Evolutionary conservation across 2,113 vertebrate species (phyloP).

Genomic region (Cichladusa arquata): DNA sequence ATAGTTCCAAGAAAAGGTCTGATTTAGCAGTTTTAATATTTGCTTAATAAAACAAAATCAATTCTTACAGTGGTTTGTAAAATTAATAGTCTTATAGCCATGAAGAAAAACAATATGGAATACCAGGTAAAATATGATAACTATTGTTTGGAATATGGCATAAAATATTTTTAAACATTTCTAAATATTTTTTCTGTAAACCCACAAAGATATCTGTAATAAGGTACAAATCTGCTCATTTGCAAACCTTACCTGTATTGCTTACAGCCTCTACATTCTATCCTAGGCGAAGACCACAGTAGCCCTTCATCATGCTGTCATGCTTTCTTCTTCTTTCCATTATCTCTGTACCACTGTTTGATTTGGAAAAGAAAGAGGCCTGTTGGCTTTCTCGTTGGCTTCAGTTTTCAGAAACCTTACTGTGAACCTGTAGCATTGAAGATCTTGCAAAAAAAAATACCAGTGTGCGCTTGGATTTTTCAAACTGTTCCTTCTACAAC

Average conservation of each 20-base stretch:
- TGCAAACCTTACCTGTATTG: neutral
- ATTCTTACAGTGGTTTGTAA: neutral
- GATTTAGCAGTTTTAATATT: neutral
- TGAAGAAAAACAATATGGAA: neutral
- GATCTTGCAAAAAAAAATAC: neutral
- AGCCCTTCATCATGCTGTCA: neutral
- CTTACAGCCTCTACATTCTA: neutral
- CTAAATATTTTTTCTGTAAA: neutral
- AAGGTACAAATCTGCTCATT: neutral
- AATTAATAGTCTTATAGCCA: neutral
- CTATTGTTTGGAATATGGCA: neutral
- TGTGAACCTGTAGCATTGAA: neutral
- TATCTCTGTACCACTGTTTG: neutral
- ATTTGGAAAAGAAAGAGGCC: neutral
- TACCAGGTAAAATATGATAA: neutral
- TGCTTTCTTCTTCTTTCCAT: neutral
- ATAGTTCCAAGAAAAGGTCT: neutral
- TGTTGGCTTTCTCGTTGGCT: neutral
- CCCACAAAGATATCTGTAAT: neutral
- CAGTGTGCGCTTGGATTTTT: neutral
- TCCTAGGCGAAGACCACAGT: neutral
- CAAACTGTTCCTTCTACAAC: neutral
- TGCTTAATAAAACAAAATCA: neutral
- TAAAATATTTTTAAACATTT: neutral
- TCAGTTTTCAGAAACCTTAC: neutral